Percentiles rank a stretch among this genome's conserved stretches.
Evolutionary conservation across 2,113 vertebrate species (phyloP).

Genomic region (Varanus salvator): DNA sequence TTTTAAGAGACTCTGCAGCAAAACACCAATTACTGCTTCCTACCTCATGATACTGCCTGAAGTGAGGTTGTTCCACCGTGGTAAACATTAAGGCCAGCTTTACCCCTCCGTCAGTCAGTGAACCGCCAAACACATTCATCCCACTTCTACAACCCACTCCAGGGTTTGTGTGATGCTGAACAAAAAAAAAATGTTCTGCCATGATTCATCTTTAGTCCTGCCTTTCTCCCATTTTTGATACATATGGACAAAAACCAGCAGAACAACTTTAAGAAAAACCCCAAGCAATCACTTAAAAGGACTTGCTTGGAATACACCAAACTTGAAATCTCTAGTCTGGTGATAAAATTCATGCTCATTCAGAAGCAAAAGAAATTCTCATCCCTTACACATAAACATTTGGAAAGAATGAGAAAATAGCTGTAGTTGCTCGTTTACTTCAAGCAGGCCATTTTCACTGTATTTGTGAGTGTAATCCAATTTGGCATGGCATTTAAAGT

Average conservation of each 20-base stretch:
- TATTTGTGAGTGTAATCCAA: constrained; percentile 1
- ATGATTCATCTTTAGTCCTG: background rate
- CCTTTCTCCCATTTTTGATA: background rate
- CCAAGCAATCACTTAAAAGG: background rate
- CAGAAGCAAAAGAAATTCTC: background rate
- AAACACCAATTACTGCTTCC: background rate
- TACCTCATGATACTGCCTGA: background rate
- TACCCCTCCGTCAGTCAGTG: background rate
- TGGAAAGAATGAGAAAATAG: background rate
- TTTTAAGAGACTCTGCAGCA: background rate
- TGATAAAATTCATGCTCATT: background rate
- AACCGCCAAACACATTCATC: no score
- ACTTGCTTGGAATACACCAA: background rate
- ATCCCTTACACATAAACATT: no score
- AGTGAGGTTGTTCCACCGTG: background rate
- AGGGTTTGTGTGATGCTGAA: background rate
- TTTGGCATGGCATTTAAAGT: background rate
- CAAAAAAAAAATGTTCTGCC: background rate
- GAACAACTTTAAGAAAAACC: background rate
- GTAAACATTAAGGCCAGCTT: background rate
- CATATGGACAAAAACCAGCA: background rate
- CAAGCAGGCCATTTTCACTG: background rate
- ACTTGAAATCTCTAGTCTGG: background rate
- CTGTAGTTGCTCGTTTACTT: background rate
- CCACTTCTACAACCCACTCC: background rate